Conservation (phyloP, 2,888 invertebrate genomes). For the Theodoxus fluviatilis region DNA sequence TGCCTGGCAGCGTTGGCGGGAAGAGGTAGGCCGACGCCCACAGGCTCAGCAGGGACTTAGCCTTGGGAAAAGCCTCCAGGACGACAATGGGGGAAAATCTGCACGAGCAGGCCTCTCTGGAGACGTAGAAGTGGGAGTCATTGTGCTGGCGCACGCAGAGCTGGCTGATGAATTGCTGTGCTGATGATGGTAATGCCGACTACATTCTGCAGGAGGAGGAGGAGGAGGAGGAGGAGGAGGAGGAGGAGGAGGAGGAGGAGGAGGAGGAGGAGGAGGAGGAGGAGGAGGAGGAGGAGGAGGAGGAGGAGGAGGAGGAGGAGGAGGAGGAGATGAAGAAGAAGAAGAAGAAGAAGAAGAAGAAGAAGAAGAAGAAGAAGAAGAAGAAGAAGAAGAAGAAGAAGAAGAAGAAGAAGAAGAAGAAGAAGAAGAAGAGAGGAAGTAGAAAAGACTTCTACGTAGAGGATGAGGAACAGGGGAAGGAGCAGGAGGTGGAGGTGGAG, state of each 20-base stretch:
- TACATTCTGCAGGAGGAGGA: slow-evolving; percentile 23
- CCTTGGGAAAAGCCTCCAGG: too few relatives aligned
- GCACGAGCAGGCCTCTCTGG: too few relatives aligned
- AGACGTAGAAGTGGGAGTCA: too few relatives aligned
- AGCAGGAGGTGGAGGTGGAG: not conserved
- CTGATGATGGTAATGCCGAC: slow-evolving; percentile 10
- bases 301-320: not conserved
- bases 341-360: not conserved
- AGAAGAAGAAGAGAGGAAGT: not conserved
- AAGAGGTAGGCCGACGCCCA: too few relatives aligned
- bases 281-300: not conserved
- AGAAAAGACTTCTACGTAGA: not conserved
- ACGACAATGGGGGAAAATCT: too few relatives aligned
- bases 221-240: slow-evolving; percentile 22
- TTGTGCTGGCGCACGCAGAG: too few relatives aligned
- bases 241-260: not conserved
- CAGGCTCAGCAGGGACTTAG: too few relatives aligned
- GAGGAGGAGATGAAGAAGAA: not conserved
- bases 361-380: not conserved
- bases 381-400: not conserved
- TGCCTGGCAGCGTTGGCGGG: too few relatives aligned
- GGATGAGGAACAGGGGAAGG: not conserved
- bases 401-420: slow-evolving; percentile 17
- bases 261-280: not conserved
- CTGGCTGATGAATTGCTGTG: too few relatives aligned